Evolutionary conservation across 2,797 vertebrate species (phyloP), one percentile per base, ranked within the genome.

Genomic region (Sorex maritimensis): DNA sequence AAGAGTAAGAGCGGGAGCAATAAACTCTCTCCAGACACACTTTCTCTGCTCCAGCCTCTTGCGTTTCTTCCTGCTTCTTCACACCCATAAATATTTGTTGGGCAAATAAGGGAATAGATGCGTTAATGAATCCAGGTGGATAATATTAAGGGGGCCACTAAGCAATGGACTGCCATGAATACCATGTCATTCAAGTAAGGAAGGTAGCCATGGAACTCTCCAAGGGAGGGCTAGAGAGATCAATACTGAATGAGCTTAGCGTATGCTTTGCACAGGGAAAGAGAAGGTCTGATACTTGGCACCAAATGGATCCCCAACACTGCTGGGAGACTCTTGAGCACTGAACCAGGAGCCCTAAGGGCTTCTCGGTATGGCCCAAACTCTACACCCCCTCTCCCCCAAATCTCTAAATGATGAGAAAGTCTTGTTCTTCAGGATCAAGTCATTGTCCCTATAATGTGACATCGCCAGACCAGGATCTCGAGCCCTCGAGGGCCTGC

Each of bases 51-150:
- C 23, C 24, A 81, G 71, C 19, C n/a, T 89, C 58, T 46, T 68
- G 67, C 49, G 41, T 73, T 92, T 49, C 38, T 65, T 34, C 58
- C 68, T 65, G 24, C 11, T 83, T 80, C 63, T 46, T 90, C 69
- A 9, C 30, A 49, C 69, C 68, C 10, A n/a, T 17, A 88, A 87
- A 41, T 80, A 90, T 41, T 41, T 75, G n/a, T 38, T 58, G 28
- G 77, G 24, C 61, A 93, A 26, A 10, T 81, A 69, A 92, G 28
- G 73, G 55, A 67, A 79, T 69, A 81, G 28, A 58, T 23, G 21
- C 58, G 21, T 61, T 17, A 61, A 21, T 61, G 58, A 49, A 23
- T 52, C 34, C 55, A 21, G 11, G 52, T 14, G 41, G 44, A 58
- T 41, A 41, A 34, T 26, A 73, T 83, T 6, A 61, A 61, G 49